A percentile compares a stretch with the other conserved stretches of the same genome.
Conservation (phyloP, 2,888 invertebrate species). For the Tipula helvola region DNA sequence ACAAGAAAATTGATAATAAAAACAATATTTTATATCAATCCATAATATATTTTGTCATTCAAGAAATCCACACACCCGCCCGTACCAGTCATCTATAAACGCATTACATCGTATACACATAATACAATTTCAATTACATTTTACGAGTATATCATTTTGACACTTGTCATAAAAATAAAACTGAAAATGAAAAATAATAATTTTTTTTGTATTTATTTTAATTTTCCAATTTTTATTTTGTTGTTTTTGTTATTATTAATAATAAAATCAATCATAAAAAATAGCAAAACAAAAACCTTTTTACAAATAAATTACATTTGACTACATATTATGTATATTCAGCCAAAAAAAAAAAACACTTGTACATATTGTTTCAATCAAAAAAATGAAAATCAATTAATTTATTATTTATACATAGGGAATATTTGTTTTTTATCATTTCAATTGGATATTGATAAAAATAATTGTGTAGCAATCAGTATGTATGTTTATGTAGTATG, state of each 20-base stretch:
- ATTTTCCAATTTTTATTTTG: not conserved
- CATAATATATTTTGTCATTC: not conserved
- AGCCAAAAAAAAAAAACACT: not conserved
- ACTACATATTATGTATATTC: not conserved
- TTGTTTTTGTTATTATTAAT: not conserved
- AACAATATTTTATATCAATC: too few species aligned
- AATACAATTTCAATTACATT: not conserved
- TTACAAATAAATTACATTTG: not conserved
- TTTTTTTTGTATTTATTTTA: not conserved
- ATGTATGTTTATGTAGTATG: not conserved
- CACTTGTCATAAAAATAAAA: not conserved
- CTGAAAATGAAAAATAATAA: not conserved
- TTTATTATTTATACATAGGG: not conserved
- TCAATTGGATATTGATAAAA: not conserved
- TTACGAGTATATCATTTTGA: not conserved
- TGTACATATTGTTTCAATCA: not conserved
- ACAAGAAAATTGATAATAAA: too few species aligned
- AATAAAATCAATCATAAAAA: not conserved
- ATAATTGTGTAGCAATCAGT: not conserved
- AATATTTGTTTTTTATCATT: not conserved
- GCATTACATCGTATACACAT: not conserved
- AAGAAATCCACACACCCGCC: not conserved
- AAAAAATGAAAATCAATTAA: not conserved
- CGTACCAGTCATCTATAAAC: not conserved
- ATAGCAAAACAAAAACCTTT: not conserved